Base-by-base conservation (phyloP, 2,888 invertebrate genomes). In the Monopis laevigella region DNA sequence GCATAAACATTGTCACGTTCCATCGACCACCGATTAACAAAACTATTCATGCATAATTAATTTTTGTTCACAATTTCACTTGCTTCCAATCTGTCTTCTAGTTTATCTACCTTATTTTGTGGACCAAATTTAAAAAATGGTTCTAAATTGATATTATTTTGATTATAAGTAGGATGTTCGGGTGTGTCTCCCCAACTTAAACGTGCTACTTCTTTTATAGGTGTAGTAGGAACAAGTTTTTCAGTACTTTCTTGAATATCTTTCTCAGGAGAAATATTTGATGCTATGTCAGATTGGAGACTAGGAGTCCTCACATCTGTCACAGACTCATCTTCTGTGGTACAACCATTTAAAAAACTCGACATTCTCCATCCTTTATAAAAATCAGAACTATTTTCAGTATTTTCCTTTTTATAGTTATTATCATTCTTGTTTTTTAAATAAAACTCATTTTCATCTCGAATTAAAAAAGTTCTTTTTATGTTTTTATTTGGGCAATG, bases 401-500 rank as follows among this genome's bases (percentile, higher is more conserved):
- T 74, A 0, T 75, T 71, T 12, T 80, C 80, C 0, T 71, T 71
- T 68, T 70, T 82, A 41, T 42, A 65, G 55, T 46, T 65, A 62
- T 66, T 84, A 52, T 45, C 69, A 58, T 59, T 82, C 65, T 62
- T 73, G 42, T 73, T 68, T 51, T 73, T 74, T 11, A 77, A 53
- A 52, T 74, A 80, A 43, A 72, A 78, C 1, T 70, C 73, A 43
- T 67, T 69, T 40, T 75, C 72, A 42, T 64, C 68, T 45, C 75
- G 73, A 2, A 71, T 69, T 21, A 78, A 44, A 30, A 84, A 80
- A 53, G 83, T 82, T 41, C 74, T 77, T 41, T 82, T 82, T 11
- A 85, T 70, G 49, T 84, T 84, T 44, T 69, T 74, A 45, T 63
- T 78, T 0, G 84, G 83, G 45, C 83, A 82, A 48, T 83, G 77